Evolutionary conservation across 1,140 invertebrate species (phyloP).

Genomic region (Sipha flava): DNA sequence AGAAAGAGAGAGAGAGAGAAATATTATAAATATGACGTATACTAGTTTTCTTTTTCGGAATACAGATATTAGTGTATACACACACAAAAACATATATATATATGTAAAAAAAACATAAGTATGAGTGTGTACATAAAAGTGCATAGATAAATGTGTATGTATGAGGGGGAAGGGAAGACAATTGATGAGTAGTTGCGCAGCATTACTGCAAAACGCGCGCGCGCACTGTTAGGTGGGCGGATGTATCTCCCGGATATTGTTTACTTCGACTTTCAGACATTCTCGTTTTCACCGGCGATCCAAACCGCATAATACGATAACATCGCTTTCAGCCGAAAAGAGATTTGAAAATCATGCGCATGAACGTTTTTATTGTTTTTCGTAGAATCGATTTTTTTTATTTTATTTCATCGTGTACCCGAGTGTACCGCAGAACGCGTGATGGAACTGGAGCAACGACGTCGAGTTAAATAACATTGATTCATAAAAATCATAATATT

Average conservation of each 20-base stretch:
- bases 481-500: too few relatives aligned
- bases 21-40: neutral
- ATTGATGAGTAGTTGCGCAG: neutral
- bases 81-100: neutral
- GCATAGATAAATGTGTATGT: neutral
- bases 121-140: neutral
- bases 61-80: neutral
- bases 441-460: too few relatives aligned
- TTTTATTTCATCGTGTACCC: too few relatives aligned
- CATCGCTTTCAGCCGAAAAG: neutral
- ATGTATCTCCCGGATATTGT: conserved; percentile 24
- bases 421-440: too few relatives aligned
- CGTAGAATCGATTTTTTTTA: neutral
- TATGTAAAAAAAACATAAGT: neutral
- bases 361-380: neutral
- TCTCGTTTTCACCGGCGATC: conserved; percentile 12
- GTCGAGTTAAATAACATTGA: too few relatives aligned
- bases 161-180: neutral
- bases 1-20: neutral
- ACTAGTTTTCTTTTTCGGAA: conserved; percentile 5
- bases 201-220: neutral
- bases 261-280: conserved; percentile 6
- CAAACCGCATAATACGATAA: neutral
- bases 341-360: neutral
- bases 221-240: conserved; percentile 2